Conservation (phyloP, 2,888 invertebrate genomes). For the Apodemia mormo region DNA sequence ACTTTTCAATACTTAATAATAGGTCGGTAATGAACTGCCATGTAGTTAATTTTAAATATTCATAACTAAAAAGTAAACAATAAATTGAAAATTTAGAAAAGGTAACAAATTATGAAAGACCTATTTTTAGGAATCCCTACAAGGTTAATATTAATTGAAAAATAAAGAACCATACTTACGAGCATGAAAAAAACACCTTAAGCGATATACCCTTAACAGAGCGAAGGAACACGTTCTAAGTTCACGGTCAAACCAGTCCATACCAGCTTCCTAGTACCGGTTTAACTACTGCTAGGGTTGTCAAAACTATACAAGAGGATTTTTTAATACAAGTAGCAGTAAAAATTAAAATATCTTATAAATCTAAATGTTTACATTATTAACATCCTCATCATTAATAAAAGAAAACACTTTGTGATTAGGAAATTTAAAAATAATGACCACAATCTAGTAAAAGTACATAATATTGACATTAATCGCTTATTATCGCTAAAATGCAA, state of each 20-base stretch:
- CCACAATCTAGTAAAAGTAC: not conserved
- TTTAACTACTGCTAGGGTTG: constrained; percentile 29
- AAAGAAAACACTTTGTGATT: not conserved
- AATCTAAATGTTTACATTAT: not conserved
- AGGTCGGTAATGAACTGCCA: too few species aligned
- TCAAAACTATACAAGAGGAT: not conserved
- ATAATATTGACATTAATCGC: not conserved
- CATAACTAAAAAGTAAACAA: too few species aligned
- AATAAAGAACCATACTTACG: not conserved
- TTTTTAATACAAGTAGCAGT: not conserved
- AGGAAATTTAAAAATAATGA: not conserved
- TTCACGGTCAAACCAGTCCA: constrained; percentile 61
- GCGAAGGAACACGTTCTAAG: constrained; percentile 53
- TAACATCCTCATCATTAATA: not conserved
- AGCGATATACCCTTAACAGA: constrained; percentile 20
- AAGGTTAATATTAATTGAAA: not conserved
- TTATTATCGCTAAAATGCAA: not conserved
- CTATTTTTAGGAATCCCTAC: not conserved
- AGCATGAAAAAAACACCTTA: constrained; percentile 13
- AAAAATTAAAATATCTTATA: not conserved
- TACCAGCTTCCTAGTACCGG: constrained; percentile 59
- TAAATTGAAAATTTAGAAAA: too few species aligned
- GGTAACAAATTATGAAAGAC: too few species aligned
- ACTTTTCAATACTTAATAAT: too few species aligned
- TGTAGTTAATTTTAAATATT: too few species aligned